These are phyloP conservation scores for Melanostoma mellinum DNA, from an alignment of 2,888 invertebrate genomes.

Conservation along the genomic window DNA sequence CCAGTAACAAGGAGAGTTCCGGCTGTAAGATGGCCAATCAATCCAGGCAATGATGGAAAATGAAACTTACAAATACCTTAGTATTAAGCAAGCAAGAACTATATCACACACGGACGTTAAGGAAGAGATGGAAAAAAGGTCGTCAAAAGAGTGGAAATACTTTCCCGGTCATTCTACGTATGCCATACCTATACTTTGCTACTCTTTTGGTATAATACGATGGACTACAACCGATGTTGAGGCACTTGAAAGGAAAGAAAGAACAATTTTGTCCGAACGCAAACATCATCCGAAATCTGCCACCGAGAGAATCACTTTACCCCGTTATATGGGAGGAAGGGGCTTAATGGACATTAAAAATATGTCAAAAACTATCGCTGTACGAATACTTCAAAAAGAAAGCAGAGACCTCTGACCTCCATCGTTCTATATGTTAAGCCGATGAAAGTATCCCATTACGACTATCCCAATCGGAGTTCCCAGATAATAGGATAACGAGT, in stretches of 20 bases:
- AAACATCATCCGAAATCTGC: conserved; percentile 6
- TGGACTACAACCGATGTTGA: not conserved
- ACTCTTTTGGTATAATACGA: not conserved
- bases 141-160: not conserved
- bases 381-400: not conserved
- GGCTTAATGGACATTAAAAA: not conserved
- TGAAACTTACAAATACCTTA: no score
- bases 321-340: not conserved
- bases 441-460: not conserved
- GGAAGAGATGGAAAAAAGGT: no score
- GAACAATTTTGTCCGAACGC: not conserved
- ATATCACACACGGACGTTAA: no score
- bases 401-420: not conserved
- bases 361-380: conserved; percentile 1
- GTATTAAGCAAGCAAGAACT: no score
- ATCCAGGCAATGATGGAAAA: no score
- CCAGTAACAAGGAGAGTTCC: not conserved
- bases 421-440: no score
- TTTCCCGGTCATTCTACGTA: not conserved
- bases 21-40: no score
- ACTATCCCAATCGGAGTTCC: not conserved
- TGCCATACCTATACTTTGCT: not conserved
- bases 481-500: not conserved
- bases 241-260: not conserved
- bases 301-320: not conserved